Percentiles rank a stretch among this genome's conserved stretches.
Evolutionary conservation across 2,113 vertebrate species (phyloP).

Genomic region (Bos taurus): ARS-UCD2.0 NC_037346.1:8656501-8657000

Average conservation of each 20-base stretch:
- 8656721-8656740: not conserved
- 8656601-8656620: not conserved
- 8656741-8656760: not conserved
- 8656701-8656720: not conserved
- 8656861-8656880: not conserved
- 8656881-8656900: not conserved
- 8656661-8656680: not conserved
- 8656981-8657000: not conserved
- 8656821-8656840: not conserved
- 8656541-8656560: not conserved
- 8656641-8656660: not conserved
- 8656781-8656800: not conserved
- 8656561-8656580: not conserved
- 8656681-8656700: not conserved
- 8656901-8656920: not conserved
- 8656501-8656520: not conserved
- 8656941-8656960: not conserved
- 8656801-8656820: not conserved
- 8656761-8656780: not conserved
- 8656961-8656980: not conserved
- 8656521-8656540: not conserved
- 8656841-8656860: not conserved
- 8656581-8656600: not conserved
- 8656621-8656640: not conserved
- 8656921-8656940: not conserved